These are phyloP conservation scores for Thysanoteuthis rhombus DNA, from an alignment of 2,888 invertebrate species.

Conservation along the genomic window DNA sequence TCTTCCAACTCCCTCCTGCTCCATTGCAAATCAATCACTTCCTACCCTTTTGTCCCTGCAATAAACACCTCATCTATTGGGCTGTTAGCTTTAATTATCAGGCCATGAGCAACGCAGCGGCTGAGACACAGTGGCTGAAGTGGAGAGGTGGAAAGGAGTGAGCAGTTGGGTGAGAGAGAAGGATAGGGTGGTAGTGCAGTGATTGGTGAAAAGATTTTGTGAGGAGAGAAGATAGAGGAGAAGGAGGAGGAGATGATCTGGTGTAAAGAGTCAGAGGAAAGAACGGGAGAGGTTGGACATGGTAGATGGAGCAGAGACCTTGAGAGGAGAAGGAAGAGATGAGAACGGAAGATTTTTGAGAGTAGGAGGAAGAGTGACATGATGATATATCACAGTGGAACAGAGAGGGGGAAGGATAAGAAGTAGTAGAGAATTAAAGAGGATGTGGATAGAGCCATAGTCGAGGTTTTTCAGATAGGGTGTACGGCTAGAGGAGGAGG, in stretches of 20 bases:
- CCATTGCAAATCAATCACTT: constrained; percentile 28
- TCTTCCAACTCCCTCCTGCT: neutral
- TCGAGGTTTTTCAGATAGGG: neutral
- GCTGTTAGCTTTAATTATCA: constrained; percentile 30
- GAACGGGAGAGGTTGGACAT: neutral
- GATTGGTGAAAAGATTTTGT: neutral
- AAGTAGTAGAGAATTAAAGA: too few species aligned
- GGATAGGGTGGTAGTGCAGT: neutral
- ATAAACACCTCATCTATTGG: constrained; percentile 31
- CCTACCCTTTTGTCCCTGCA: constrained; percentile 27
- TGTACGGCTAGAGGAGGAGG: neutral
- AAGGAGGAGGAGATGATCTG: neutral
- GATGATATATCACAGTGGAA: too few species aligned
- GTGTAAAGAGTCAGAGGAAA: neutral
- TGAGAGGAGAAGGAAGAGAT: neutral
- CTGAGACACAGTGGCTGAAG: neutral
- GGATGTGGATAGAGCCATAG: too few species aligned
- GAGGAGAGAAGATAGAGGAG: neutral
- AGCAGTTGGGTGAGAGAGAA: neutral
- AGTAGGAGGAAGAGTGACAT: neutral
- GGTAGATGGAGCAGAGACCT: neutral
- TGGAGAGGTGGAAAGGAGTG: neutral
- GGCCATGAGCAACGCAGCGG: constrained; percentile 17
- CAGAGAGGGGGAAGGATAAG: too few species aligned
- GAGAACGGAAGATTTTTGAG: neutral